A percentile compares a stretch with the other conserved stretches of the same genome.
These are phyloP conservation scores for Lucilia cuprina DNA, from an alignment of 1,140 invertebrate species.

Conservation along the genomic window DNA sequence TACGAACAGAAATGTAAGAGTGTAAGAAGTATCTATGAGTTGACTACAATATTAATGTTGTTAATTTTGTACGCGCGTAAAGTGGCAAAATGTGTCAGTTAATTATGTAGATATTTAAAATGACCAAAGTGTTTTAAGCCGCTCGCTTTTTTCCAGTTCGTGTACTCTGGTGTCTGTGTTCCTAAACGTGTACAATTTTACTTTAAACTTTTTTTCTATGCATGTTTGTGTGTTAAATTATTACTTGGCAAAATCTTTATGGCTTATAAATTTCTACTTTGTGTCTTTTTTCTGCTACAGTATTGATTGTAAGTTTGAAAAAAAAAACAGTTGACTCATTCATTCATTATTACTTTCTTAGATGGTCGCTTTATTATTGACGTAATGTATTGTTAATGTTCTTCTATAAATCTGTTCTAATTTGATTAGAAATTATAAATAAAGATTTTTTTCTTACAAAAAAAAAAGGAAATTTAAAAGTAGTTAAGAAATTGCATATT, in stretches of 20 bases:
- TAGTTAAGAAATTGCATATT: background rate
- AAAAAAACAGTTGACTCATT: background rate
- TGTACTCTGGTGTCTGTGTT: background rate
- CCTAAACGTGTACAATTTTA: no score
- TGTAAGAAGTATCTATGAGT: background rate
- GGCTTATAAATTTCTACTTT: conserved; percentile 10
- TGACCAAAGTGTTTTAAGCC: conserved; percentile 5
- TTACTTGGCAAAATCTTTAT: background rate
- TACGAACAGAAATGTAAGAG: background rate
- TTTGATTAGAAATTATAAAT: conserved; percentile 14
- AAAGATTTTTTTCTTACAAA: background rate
- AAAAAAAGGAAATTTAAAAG: no score
- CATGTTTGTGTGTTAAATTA: background rate
- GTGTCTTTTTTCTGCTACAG: background rate
- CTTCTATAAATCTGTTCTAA: background rate
- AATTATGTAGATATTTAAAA: conserved; percentile 8
- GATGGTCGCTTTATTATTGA: background rate
- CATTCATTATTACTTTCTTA: background rate
- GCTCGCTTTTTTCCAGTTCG: background rate
- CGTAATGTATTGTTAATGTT: background rate
- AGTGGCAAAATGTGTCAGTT: conserved; percentile 17
- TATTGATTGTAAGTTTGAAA: background rate
- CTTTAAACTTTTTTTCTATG: no score
- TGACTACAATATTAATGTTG: background rate
- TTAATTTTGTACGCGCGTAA: conserved; percentile 7